Conservation (phyloP, 2,113 vertebrate genomes). For the Pollachius pollachius region DNA sequence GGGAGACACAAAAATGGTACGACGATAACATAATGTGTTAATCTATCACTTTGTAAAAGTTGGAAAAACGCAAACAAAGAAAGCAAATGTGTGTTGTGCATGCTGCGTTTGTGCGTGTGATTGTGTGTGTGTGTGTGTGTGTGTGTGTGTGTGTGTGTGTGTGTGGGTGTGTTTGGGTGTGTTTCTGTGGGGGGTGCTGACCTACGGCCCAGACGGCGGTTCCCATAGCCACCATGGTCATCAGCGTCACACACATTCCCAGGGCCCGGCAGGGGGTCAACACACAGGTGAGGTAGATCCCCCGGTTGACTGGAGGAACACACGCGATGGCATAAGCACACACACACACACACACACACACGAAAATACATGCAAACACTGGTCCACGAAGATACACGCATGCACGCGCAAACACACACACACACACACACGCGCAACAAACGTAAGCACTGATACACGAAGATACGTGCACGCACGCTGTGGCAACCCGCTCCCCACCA, state of each 20-base stretch:
- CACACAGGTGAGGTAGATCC: constrained; percentile 68
- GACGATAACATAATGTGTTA: too few species aligned
- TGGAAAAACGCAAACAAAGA: too few species aligned
- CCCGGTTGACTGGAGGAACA: constrained; percentile 61
- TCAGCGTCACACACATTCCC: constrained; percentile 59
- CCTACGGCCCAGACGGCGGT: constrained; percentile 76
- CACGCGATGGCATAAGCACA: constrained; percentile 16
- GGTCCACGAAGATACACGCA: too few species aligned
- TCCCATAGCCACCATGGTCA: constrained; percentile 71
- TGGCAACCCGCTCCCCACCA: too few species aligned
- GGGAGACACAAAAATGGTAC: too few species aligned
- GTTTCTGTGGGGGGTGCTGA: constrained; percentile 44
- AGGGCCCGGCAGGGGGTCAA: constrained; percentile 68
- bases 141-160: constrained; percentile 7
- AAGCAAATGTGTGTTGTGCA: too few species aligned
- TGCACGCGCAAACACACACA: too few species aligned
- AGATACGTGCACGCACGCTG: too few species aligned
- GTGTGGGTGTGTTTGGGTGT: neutral
- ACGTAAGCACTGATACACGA: too few species aligned
- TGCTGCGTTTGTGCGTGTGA: too few species aligned
- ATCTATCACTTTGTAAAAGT: too few species aligned
- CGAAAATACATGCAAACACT: neutral
- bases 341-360: neutral
- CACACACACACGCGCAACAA: too few species aligned
- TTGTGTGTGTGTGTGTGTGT: neutral